Evolutionary conservation across 2,888 invertebrate genomes (phyloP).

Genomic region (Epinotia brunnichana): DNA sequence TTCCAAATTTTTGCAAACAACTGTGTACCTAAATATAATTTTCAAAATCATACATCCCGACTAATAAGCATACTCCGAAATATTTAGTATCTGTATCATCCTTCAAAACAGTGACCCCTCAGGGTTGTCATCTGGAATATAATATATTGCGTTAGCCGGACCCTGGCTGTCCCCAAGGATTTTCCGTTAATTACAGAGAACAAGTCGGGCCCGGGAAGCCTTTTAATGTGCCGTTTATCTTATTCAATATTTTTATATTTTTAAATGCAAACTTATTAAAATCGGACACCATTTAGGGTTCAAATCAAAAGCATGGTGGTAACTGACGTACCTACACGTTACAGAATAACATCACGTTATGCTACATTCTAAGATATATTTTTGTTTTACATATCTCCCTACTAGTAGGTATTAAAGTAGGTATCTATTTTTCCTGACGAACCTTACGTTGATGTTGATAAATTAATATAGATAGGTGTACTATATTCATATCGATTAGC

Average conservation of each 20-base stretch:
- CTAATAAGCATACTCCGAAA: constrained; percentile 49
- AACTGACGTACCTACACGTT: no score
- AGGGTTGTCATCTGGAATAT: constrained; percentile 79
- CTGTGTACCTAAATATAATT: not conserved
- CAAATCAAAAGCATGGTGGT: not conserved
- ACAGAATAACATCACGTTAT: no score
- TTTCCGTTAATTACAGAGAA: constrained; percentile 86
- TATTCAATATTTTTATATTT: constrained; percentile 51
- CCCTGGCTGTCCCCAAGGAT: constrained; percentile 79
- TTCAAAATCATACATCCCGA: constrained; percentile 6
- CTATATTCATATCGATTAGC: no score
- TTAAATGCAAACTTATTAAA: constrained; percentile 37
- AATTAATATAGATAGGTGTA: no score
- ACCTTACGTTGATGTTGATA: no score
- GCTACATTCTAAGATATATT: no score
- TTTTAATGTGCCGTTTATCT: constrained; percentile 72
- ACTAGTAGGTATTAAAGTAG: no score
- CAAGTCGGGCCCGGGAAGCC: constrained; percentile 78
- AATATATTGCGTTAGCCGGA: constrained; percentile 78
- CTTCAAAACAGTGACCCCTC: constrained; percentile 72
- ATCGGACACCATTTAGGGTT: not conserved
- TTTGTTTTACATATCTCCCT: no score
- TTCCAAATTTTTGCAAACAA: not conserved
- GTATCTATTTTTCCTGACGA: no score
- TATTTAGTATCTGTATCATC: constrained; percentile 70